These are phyloP conservation scores for Eciton burchellii DNA, from an alignment of 1,140 invertebrate species.

Conservation along the genomic window DNA sequence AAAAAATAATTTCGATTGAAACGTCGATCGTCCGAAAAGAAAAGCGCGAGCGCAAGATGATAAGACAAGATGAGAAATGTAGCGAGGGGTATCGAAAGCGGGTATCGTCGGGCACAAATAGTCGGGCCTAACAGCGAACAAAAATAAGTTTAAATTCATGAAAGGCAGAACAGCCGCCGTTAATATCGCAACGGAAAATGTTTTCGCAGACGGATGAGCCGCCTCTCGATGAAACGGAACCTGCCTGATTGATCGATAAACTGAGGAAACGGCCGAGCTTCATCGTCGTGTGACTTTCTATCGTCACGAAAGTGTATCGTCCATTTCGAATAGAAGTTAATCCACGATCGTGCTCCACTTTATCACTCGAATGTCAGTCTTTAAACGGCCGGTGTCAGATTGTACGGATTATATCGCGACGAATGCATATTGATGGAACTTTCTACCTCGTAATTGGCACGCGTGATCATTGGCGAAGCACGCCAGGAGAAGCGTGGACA, in stretches of 20 bases:
- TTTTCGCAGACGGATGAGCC: not conserved
- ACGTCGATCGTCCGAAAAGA: conserved; percentile 12
- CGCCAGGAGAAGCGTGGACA: conserved; percentile 31
- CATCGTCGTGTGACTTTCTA: conserved; percentile 45
- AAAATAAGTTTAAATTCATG: too few relatives aligned
- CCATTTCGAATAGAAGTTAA: conserved; percentile 50
- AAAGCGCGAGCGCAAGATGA: not conserved
- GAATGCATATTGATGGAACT: conserved; percentile 56
- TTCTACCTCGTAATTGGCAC: conserved; percentile 58
- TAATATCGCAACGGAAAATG: conserved; percentile 22
- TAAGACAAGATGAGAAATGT: not conserved
- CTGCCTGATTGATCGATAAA: conserved; percentile 9
- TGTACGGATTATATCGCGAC: conserved; percentile 48
- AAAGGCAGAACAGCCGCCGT: conserved; percentile 15
- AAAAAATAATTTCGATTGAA: not conserved
- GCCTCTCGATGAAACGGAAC: not conserved
- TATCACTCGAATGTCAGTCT: conserved; percentile 53
- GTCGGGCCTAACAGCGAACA: not conserved
- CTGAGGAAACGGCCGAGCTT: conserved; percentile 19
- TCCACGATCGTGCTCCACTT: conserved; percentile 59
- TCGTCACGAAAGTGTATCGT: conserved; percentile 57
- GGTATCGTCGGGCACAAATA: not conserved
- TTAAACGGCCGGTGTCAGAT: conserved; percentile 46
- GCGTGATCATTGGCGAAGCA: conserved; percentile 41
- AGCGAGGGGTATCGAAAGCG: conserved; percentile 6